Conservation (phyloP, 2,888 invertebrate species). For the Idaea dimidiata region DNA sequence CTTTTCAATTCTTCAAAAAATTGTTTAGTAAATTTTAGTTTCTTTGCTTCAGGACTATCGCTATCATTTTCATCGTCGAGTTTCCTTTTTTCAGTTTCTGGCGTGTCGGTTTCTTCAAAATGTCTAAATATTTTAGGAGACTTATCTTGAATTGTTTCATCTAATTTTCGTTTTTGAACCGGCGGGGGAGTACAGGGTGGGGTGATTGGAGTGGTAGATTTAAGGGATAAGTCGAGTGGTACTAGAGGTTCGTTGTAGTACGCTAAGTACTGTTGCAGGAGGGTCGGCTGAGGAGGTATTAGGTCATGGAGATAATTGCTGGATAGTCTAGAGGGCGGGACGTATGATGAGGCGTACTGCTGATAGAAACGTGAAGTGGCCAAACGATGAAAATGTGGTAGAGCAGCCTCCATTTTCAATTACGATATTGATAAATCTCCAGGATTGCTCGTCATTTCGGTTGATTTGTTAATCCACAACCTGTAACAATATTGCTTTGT, state of each 20-base stretch:
- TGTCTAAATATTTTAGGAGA: slow-evolving; percentile 68
- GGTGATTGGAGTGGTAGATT: slow-evolving; percentile 86
- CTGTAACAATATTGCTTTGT: slow-evolving; percentile 44
- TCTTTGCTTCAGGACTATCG: slow-evolving; percentile 70
- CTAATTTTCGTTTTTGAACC: slow-evolving; percentile 73
- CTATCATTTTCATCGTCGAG: slow-evolving; percentile 66
- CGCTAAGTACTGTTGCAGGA: slow-evolving; percentile 78
- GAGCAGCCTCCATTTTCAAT: slow-evolving; percentile 66
- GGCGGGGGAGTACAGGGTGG: slow-evolving; percentile 90
- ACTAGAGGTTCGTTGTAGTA: slow-evolving; percentile 82
- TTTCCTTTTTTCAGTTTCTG: slow-evolving; percentile 55
- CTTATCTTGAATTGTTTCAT: slow-evolving; percentile 60
- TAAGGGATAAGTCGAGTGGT: slow-evolving; percentile 89
- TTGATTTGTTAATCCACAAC: slow-evolving; percentile 24
- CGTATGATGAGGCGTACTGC: slow-evolving; percentile 51
- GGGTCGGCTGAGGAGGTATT: slow-evolving; percentile 66
- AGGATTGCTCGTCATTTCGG: slow-evolving; percentile 28
- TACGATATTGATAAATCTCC: slow-evolving; percentile 21
- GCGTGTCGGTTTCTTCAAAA: slow-evolving; percentile 62
- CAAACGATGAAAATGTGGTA: slow-evolving; percentile 68
- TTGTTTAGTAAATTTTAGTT: slow-evolving; percentile 69
- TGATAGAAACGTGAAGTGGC: slow-evolving; percentile 68
- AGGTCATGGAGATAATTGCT: slow-evolving; percentile 70
- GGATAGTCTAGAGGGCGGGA: slow-evolving; percentile 62
- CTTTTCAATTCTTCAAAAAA: slow-evolving; percentile 71